Conservation (phyloP, 2,888 invertebrate species). For the Callyntrura guangdongensis region DNA sequence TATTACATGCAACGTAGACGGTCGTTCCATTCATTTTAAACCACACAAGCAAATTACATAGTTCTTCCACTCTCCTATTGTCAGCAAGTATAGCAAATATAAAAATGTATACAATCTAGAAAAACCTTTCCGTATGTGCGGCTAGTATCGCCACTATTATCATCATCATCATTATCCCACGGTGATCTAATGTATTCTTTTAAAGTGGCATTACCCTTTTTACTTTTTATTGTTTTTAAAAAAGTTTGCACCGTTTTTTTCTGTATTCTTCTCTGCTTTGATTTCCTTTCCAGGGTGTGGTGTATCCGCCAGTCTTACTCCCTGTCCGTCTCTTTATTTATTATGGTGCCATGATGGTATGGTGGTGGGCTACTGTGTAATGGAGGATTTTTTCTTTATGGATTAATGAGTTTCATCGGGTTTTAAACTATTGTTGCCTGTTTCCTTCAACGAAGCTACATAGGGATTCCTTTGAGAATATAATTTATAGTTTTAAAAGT, state of each 20-base stretch:
- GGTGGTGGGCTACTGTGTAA: constrained; percentile 12
- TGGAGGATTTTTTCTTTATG: constrained; percentile 36
- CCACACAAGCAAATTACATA: not conserved
- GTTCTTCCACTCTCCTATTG: not conserved
- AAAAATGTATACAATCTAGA: constrained; percentile 11
- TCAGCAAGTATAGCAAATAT: not conserved
- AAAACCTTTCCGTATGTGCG: not conserved
- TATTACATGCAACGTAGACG: too few species aligned
- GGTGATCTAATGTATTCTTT: constrained; percentile 27
- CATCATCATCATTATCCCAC: constrained; percentile 23
- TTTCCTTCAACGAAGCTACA: constrained; percentile 44
- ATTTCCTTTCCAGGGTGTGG: constrained; percentile 18
- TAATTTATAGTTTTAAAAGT: constrained; percentile 57
- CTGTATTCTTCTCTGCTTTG: constrained; percentile 25
- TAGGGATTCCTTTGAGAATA: constrained; percentile 24
- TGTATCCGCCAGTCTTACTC: constrained; percentile 35
- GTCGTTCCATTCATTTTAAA: too few species aligned
- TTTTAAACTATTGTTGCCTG: constrained; percentile 63
- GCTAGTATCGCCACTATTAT: not conserved
- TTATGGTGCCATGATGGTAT: constrained; percentile 31
- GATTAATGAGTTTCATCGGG: constrained; percentile 78
- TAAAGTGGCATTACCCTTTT: constrained; percentile 67
- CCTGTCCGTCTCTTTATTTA: constrained; percentile 41
- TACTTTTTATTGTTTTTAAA: constrained; percentile 70
- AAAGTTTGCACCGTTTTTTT: constrained; percentile 55